Conservation (phyloP, 2,888 invertebrate species). For the Globia sparganii region DNA sequence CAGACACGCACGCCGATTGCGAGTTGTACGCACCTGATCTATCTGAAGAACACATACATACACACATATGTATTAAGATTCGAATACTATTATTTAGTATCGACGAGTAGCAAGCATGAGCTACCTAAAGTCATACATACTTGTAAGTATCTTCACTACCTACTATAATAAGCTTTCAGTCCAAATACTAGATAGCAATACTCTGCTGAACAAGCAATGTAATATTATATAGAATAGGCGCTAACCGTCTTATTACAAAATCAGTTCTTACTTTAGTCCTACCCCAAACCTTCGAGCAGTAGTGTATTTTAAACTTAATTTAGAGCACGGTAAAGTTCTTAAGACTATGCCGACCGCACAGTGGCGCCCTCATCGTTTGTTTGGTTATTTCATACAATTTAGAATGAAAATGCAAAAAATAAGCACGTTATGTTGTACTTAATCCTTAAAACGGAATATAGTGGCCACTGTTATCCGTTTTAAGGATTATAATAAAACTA, state of each 20-base stretch:
- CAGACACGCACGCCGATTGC: no score
- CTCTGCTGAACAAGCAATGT: not conserved
- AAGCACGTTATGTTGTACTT: no score
- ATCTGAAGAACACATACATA: not conserved
- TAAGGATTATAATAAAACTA: no score
- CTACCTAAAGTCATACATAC: not conserved
- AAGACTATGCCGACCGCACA: no score
- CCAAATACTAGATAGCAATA: constrained; percentile 27
- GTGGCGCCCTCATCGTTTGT: no score
- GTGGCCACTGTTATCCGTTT: no score
- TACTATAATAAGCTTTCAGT: not conserved
- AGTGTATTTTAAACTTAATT: not conserved
- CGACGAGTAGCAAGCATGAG: not conserved
- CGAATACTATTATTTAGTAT: not conserved
- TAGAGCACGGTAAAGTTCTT: not conserved
- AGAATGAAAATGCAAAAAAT: no score
- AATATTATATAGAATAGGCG: constrained; percentile 11
- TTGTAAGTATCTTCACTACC: not conserved
- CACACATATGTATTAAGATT: not conserved
- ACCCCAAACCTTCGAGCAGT: not conserved
- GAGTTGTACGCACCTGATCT: not conserved
- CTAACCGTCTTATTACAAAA: not conserved
- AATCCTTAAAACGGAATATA: no score
- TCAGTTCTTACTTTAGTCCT: not conserved
- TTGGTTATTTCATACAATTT: no score